phyloP scores from a whole-genome alignment of 1,140 invertebrate genomes.

The Eufriesea mexicana region DNA sequence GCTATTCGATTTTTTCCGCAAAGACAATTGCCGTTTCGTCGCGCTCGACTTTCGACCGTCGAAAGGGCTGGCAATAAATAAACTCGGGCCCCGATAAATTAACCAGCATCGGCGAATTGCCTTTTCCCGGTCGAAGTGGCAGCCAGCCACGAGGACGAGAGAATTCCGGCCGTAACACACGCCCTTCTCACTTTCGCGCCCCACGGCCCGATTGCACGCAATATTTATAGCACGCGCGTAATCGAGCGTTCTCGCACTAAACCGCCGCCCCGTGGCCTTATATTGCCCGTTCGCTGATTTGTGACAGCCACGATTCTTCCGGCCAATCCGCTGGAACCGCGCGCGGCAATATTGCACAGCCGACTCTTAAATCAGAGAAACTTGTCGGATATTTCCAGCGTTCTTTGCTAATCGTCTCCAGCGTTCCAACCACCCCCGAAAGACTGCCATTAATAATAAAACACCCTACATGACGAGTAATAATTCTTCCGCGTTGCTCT shows the following conservation, averaged over 20 bases:
- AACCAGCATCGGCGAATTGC: constrained; percentile 62
- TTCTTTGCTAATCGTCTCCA: constrained; percentile 57
- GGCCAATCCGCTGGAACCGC: constrained; percentile 42
- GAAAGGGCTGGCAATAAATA: constrained; percentile 63
- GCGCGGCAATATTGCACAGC: constrained; percentile 50
- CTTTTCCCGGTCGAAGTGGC: constrained; percentile 37
- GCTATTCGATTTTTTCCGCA: background rate
- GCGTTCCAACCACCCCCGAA: background rate
- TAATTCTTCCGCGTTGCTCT: no score
- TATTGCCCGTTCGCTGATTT: constrained; percentile 64
- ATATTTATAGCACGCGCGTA: constrained; percentile 69
- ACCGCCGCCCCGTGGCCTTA: constrained; percentile 54
- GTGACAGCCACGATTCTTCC: constrained; percentile 63
- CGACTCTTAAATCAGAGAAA: constrained; percentile 65
- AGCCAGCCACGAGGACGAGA: constrained; percentile 38
- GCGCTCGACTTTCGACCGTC: constrained; percentile 36
- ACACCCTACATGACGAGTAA: no score
- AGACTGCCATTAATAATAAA: no score
- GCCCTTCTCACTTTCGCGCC: constrained; percentile 63
- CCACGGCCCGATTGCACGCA: constrained; percentile 66
- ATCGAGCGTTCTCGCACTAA: constrained; percentile 65
- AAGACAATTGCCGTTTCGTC: constrained; percentile 26
- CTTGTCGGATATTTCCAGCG: constrained; percentile 58
- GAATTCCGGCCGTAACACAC: constrained; percentile 49
- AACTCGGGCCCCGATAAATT: constrained; percentile 63